Conservation (phyloP, 2,113 vertebrate genomes). For the Clarias gariepinus region DNA sequence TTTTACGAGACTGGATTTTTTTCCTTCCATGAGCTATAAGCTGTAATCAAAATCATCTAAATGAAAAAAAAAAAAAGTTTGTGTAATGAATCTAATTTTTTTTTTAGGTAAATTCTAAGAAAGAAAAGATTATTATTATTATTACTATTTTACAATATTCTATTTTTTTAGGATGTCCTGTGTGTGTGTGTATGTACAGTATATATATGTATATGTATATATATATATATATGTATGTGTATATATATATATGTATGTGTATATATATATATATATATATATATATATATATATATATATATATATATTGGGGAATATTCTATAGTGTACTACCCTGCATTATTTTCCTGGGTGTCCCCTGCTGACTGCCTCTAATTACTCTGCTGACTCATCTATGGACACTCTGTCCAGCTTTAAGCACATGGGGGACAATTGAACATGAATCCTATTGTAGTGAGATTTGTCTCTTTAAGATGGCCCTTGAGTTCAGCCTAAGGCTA, state of each 20-base stretch:
- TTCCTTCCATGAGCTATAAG: no score
- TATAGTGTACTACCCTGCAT: neutral
- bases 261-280: no score
- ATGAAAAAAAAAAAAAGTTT: no score
- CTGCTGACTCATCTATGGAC: conserved; percentile 33
- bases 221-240: neutral
- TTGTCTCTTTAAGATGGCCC: conserved; percentile 41
- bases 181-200: neutral
- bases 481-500: conserved; percentile 49
- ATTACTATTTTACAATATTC: no score
- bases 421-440: conserved; percentile 49
- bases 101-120: no score
- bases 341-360: neutral
- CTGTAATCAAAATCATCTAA: no score
- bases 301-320: neutral
- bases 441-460: conserved; percentile 27
- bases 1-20: no score
- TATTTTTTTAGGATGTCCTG: no score
- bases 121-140: no score
- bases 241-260: no score
- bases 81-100: no score
- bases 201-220: neutral
- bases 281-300: no score
- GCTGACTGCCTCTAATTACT: conserved; percentile 20
- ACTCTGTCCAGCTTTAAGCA: conserved; percentile 28